These are phyloP conservation scores for Machimus atricapillus DNA, from an alignment of 2,888 invertebrate species.

Conservation along the genomic window DNA sequence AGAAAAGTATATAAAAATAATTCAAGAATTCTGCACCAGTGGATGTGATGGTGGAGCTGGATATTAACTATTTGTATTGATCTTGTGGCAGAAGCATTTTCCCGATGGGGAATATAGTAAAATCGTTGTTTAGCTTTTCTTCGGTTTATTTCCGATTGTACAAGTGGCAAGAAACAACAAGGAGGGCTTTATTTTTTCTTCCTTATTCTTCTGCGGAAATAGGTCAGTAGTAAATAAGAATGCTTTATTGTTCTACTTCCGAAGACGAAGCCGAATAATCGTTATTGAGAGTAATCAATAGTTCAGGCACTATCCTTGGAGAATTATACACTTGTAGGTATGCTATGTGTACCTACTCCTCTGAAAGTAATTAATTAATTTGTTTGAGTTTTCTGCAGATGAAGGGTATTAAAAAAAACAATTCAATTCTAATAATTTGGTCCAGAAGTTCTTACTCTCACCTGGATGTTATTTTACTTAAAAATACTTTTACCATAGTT, in stretches of 20 bases:
- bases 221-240: background rate
- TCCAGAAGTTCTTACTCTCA: background rate
- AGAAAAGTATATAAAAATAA: background rate
- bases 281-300: background rate
- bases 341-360: background rate
- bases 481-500: no score
- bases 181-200: background rate
- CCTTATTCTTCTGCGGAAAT: background rate
- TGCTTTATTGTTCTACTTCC: background rate
- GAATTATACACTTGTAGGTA: background rate
- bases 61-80: background rate
- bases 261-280: background rate
- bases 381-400: background rate
- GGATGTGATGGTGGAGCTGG: background rate
- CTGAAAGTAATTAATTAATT: background rate
- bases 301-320: background rate
- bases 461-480: background rate
- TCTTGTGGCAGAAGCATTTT: background rate
- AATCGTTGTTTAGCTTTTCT: background rate
- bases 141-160: background rate
- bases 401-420: background rate
- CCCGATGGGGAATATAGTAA: background rate
- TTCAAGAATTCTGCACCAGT: background rate
- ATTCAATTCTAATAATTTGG: background rate
- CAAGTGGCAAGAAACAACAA: background rate